Conservation (phyloP, 1,140 invertebrate species). For the Brachionus calyciflorus region DNA sequence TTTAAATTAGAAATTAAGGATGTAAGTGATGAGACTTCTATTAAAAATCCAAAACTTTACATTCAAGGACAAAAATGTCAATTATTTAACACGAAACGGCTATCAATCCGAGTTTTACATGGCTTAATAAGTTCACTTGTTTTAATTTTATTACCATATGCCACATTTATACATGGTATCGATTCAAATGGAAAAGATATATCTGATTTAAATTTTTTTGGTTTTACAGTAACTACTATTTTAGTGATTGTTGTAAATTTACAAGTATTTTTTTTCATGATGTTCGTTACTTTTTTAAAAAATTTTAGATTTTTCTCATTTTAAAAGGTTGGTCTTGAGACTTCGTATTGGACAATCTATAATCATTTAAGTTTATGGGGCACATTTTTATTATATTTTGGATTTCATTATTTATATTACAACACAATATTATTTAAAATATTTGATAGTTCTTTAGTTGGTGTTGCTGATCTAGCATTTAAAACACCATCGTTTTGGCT, state of each 20-base stretch:
- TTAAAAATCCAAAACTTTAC: conserved; percentile 73
- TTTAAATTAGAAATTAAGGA: conserved; percentile 59
- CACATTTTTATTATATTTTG: conserved; percentile 89
- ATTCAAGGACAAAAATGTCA: conserved; percentile 86
- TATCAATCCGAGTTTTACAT: conserved; percentile 74
- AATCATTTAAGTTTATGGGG: conserved; percentile 98
- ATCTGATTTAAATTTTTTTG: conserved; percentile 87
- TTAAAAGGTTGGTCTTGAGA: conserved; percentile 86
- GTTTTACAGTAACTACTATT: conserved; percentile 87
- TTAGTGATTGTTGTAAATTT: conserved; percentile 91
- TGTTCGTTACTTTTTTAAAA: not conserved
- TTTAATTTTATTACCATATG: conserved; percentile 93
- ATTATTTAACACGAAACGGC: conserved; percentile 81
- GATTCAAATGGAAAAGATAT: conserved; percentile 79
- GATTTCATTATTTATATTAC: conserved; percentile 65
- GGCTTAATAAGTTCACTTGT: conserved; percentile 92
- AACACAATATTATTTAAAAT: conserved; percentile 52
- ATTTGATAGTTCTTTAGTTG: conserved; percentile 52
- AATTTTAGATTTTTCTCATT: not conserved
- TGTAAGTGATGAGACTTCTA: conserved; percentile 78
- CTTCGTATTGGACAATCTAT: conserved; percentile 94
- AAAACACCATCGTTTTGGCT: conserved; percentile 89
- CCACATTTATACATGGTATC: conserved; percentile 82
- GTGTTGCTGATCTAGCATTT: conserved; percentile 54
- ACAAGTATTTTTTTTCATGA: conserved; percentile 60